These are phyloP conservation scores for Meteorus sp. DNA, from an alignment of 1,140 invertebrate genomes.

Conservation along the genomic window DNA sequence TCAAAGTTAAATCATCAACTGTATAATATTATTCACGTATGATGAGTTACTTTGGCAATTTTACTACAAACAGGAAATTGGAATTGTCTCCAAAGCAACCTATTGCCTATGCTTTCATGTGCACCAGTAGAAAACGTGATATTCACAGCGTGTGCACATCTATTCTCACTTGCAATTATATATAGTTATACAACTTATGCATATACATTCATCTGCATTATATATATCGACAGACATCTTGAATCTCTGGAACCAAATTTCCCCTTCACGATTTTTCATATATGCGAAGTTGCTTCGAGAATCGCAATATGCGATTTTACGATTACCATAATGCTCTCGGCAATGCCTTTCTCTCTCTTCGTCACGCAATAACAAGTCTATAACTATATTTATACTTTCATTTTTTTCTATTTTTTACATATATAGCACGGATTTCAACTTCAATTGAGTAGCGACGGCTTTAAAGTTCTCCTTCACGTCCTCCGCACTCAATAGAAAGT, in stretches of 20 bases:
- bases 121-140: slow-evolving; percentile 3
- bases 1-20: too few species aligned
- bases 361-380: slow-evolving; percentile 16
- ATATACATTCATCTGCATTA: too few species aligned
- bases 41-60: too few species aligned
- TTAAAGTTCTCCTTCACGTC: too few species aligned
- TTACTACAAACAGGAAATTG: too few species aligned
- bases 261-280: too few species aligned
- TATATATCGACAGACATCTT: neutral
- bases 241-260: neutral
- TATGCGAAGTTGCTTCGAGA: slow-evolving; percentile 21
- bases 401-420: too few species aligned
- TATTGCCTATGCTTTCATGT: neutral
- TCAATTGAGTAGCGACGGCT: neutral
- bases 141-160: slow-evolving; percentile 15
- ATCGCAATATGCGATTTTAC: slow-evolving; percentile 35
- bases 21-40: too few species aligned
- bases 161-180: too few species aligned
- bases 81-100: slow-evolving; percentile 20
- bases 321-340: slow-evolving; percentile 39
- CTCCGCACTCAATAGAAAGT: slow-evolving; percentile 3
- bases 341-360: too few species aligned
- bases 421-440: too few species aligned
- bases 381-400: slow-evolving; percentile 1
- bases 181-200: too few species aligned